Evolutionary conservation across 2,888 invertebrate species (phyloP).

Genomic region (Leucophora obtusa): DNA sequence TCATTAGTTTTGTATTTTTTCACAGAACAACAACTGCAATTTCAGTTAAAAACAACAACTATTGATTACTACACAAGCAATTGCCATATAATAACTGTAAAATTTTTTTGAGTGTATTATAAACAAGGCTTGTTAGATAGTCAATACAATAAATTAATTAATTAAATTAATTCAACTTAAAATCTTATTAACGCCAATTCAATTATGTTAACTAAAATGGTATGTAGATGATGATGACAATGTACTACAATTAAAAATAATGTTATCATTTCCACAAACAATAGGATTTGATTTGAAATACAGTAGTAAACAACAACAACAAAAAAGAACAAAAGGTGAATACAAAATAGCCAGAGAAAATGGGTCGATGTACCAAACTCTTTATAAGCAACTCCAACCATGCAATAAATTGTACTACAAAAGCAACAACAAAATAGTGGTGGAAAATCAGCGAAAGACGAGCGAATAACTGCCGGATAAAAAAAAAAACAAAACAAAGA

Average conservation of each 20-base stretch:
- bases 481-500: conserved; percentile 7
- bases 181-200: conserved; percentile 23
- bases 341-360: conserved; percentile 45
- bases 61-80: too few species aligned
- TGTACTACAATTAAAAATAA: conserved; percentile 34
- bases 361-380: conserved; percentile 16
- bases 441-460: conserved; percentile 12
- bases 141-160: too few species aligned
- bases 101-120: too few species aligned
- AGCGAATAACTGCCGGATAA: neutral
- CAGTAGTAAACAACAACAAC: conserved; percentile 12
- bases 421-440: conserved; percentile 14
- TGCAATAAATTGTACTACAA: conserved; percentile 24
- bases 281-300: conserved; percentile 9
- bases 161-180: conserved; percentile 31
- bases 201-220: neutral
- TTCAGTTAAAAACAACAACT: too few species aligned
- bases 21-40: too few species aligned
- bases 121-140: too few species aligned
- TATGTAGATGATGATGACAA: neutral
- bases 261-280: conserved; percentile 13
- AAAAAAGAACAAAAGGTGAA: conserved; percentile 47
- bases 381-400: neutral
- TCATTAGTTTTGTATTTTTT: too few species aligned
- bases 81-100: too few species aligned